phyloP scores from a whole-genome alignment of 1,140 invertebrate species.

The Homarus americanus region DNA sequence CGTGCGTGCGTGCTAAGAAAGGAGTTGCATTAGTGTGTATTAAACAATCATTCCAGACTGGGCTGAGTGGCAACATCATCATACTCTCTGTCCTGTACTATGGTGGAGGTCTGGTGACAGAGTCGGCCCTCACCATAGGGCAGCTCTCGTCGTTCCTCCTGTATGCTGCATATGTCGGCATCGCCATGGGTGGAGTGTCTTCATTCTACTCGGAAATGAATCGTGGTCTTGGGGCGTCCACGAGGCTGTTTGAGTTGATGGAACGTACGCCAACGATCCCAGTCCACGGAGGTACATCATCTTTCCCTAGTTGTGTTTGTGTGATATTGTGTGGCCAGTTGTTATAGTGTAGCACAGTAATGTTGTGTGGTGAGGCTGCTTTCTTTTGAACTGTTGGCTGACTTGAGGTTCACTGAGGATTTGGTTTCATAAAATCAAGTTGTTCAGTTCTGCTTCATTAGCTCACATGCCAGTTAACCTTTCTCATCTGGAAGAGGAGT shows the following conservation, averaged over 20 bases:
- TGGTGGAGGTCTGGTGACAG: conserved; percentile 92
- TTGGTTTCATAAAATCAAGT: no score
- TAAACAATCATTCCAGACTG: conserved; percentile 83
- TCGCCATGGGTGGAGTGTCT: conserved; percentile 89
- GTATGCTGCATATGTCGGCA: conserved; percentile 94
- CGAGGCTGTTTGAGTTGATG: conserved; percentile 92
- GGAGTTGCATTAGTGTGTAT: no score
- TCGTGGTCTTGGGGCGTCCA: conserved; percentile 93
- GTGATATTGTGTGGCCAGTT: no score
- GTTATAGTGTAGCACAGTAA: no score
- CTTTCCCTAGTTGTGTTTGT: no score
- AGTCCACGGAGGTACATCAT: conserved; percentile 83
- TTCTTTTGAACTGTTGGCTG: no score
- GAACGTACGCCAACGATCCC: conserved; percentile 89
- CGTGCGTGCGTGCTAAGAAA: no score
- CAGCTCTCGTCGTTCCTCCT: conserved; percentile 93
- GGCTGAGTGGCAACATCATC: conserved; percentile 94
- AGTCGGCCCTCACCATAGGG: conserved; percentile 90
- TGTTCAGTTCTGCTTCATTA: no score
- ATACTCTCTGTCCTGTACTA: conserved; percentile 96
- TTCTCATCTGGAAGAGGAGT: no score
- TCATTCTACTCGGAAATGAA: conserved; percentile 96
- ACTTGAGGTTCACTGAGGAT: no score
- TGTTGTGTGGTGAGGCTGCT: no score
- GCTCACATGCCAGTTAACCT: no score